A percentile compares a stretch with the other conserved stretches of the same genome.
Conservation (phyloP, 1,140 invertebrate genomes). For the Musca vetustissima region DNA sequence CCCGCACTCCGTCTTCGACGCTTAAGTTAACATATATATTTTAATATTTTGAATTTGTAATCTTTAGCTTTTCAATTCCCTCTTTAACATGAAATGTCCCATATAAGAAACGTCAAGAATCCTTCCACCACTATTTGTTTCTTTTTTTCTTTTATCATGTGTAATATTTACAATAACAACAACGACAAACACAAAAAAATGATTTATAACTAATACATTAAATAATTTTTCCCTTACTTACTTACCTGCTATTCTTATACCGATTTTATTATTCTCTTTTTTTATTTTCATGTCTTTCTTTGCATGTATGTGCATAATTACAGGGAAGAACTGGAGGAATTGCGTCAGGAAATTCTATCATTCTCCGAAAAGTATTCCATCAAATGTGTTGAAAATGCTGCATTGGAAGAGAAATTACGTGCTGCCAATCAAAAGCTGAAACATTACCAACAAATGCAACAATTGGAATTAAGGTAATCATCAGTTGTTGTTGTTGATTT, state of each 20-base stretch:
- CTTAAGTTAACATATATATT: too few relatives aligned
- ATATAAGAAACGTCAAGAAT: too few relatives aligned
- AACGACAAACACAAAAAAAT: background rate
- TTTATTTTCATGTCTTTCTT: background rate
- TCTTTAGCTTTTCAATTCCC: too few relatives aligned
- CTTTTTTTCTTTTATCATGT: conserved; percentile 18
- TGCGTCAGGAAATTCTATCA: conserved; percentile 82
- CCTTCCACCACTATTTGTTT: background rate
- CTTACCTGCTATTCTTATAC: too few relatives aligned
- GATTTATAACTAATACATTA: conserved; percentile 21
- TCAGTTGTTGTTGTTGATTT: conserved; percentile 9
- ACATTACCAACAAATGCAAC: conserved; percentile 72
- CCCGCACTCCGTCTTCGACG: too few relatives aligned
- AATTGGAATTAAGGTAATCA: conserved; percentile 68
- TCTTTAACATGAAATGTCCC: too few relatives aligned
- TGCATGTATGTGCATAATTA: conserved; percentile 32
- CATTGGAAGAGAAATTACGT: conserved; percentile 80
- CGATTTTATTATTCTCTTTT: conserved; percentile 9
- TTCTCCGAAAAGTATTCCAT: conserved; percentile 88
- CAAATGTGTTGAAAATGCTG: conserved; percentile 87
- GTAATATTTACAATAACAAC: conserved; percentile 7
- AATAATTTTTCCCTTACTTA: conserved; percentile 1
- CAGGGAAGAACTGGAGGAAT: conserved; percentile 81
- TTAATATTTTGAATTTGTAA: too few relatives aligned
- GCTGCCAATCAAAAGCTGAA: conserved; percentile 73